These are phyloP conservation scores for Linnaemya vulpina DNA, from an alignment of 2,888 invertebrate species.

Conservation along the genomic window DNA sequence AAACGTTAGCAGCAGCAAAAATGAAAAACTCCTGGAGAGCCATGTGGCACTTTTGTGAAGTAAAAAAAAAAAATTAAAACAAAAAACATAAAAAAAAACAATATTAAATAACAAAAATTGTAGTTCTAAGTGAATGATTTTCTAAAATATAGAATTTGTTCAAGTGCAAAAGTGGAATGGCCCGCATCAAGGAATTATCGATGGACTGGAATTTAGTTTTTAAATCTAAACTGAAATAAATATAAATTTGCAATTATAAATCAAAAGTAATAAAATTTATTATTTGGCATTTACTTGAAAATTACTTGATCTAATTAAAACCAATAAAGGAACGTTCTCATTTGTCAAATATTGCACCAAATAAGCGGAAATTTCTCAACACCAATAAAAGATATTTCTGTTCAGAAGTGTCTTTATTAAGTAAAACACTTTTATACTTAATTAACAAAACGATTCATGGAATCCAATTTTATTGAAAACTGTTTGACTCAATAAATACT, in stretches of 20 bases:
- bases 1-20: constrained; percentile 6
- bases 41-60: constrained; percentile 61
- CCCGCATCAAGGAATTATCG: constrained; percentile 20
- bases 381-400: too few relatives aligned
- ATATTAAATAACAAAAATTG: constrained; percentile 8
- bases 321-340: not conserved
- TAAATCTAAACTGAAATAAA: not conserved
- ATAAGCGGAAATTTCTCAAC: too few relatives aligned
- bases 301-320: constrained; percentile 6
- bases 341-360: too few relatives aligned
- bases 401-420: too few relatives aligned
- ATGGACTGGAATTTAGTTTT: constrained; percentile 23
- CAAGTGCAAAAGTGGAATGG: constrained; percentile 57
- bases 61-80: constrained; percentile 1
- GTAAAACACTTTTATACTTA: too few relatives aligned
- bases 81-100: constrained; percentile 10
- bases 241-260: not conserved
- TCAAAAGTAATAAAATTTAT: not conserved
- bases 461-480: too few relatives aligned
- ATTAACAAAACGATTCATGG: too few relatives aligned
- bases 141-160: constrained; percentile 61
- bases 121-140: constrained; percentile 52
- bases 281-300: not conserved
- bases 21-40: constrained; percentile 61
- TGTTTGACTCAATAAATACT: too few relatives aligned